These are phyloP conservation scores for Bruchidius siliquastri DNA, from an alignment of 2,888 invertebrate genomes.

Conservation along the genomic window DNA sequence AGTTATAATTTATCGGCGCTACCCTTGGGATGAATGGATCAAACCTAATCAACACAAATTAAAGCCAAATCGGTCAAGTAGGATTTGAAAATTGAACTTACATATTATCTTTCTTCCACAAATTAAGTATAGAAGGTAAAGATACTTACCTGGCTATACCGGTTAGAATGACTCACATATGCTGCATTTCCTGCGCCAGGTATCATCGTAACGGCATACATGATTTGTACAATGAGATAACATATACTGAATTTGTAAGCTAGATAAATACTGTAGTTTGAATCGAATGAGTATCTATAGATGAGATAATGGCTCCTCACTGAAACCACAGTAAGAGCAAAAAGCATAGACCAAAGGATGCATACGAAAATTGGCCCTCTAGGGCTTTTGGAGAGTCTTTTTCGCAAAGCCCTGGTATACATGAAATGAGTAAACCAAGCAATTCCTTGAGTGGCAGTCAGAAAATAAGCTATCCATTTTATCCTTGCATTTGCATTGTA, in stretches of 20 bases:
- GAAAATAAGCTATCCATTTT: conserved; percentile 60
- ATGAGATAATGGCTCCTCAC: conserved; percentile 61
- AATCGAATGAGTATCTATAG: conserved; percentile 37
- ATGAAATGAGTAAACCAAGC: conserved; percentile 81
- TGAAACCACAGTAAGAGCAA: conserved; percentile 63
- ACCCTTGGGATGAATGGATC: too few relatives aligned
- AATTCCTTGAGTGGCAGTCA: conserved; percentile 65
- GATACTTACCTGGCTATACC: conserved; percentile 31
- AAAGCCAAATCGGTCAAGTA: too few relatives aligned
- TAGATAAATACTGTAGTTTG: conserved; percentile 40
- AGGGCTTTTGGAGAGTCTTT: conserved; percentile 60
- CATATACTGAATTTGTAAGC: conserved; percentile 59
- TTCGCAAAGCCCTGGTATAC: conserved; percentile 65
- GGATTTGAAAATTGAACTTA: too few relatives aligned
- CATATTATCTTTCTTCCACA: too few relatives aligned
- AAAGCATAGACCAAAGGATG: conserved; percentile 64
- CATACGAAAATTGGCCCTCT: conserved; percentile 69
- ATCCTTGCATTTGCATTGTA: conserved; percentile 46
- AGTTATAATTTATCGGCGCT: too few relatives aligned
- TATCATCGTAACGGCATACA: conserved; percentile 68
- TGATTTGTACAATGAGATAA: conserved; percentile 58
- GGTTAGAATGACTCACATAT: conserved; percentile 40
- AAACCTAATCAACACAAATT: too few relatives aligned
- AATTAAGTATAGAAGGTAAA: too few relatives aligned
- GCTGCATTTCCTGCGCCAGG: conserved; percentile 55